Conservation (phyloP, 2,888 invertebrate genomes). For the Reticulitermes lucifugus region DNA sequence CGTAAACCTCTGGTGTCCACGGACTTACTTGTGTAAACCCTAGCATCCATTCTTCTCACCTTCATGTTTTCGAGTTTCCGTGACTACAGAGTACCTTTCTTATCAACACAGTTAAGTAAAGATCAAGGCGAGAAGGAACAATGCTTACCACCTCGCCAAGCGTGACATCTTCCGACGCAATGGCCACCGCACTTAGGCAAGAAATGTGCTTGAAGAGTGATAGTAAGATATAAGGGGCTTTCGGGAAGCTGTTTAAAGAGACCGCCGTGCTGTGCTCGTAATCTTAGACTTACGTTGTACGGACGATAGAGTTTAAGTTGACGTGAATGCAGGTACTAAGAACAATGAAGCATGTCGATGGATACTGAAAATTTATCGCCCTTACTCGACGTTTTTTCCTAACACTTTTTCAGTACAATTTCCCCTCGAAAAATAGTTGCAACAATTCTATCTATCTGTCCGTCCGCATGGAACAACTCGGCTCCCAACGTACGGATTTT, state of each 20-base stretch:
- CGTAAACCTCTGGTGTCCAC: not conserved
- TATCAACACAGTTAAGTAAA: constrained; percentile 14
- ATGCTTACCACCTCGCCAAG: not conserved
- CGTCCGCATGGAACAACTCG: no score
- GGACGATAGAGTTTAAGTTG: not conserved
- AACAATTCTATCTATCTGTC: no score
- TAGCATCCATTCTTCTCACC: not conserved
- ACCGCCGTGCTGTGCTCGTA: not conserved
- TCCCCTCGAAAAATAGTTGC: no score
- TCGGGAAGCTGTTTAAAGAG: not conserved
- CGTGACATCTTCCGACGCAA: constrained; percentile 4
- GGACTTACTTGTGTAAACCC: not conserved
- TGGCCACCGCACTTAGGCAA: not conserved
- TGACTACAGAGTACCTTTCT: not conserved
- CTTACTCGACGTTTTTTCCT: no score
- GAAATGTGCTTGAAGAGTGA: no score
- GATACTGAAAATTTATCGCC: no score
- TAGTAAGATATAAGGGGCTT: no score
- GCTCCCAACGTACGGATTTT: no score
- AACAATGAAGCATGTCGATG: no score
- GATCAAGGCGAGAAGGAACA: not conserved
- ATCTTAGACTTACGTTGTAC: not conserved
- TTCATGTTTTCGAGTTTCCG: not conserved
- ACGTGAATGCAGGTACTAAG: not conserved
- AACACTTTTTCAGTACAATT: no score